Evolutionary conservation across 2,113 vertebrate genomes (phyloP).

Genomic region (Pogona vitticeps): DNA sequence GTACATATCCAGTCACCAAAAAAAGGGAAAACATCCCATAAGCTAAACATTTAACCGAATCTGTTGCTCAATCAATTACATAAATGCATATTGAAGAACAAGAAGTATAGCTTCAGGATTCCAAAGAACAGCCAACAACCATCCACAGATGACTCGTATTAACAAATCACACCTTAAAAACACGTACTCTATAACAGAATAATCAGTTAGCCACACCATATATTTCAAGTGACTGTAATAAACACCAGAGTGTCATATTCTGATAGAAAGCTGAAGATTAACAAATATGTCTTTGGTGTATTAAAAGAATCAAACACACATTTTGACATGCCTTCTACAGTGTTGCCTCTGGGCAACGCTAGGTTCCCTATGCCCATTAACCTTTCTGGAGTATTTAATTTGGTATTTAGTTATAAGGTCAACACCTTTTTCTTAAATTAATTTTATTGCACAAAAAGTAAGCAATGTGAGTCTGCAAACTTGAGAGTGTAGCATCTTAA

Average conservation of each 20-base stretch:
- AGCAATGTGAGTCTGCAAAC: slow-evolving; percentile 15
- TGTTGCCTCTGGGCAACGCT: fast-evolving
- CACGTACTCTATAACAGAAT: background rate
- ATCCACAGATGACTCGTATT: background rate
- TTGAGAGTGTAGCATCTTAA: background rate
- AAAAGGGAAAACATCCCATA: background rate
- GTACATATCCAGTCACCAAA: background rate
- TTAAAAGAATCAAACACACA: background rate
- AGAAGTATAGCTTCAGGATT: background rate
- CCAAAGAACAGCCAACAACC: background rate
- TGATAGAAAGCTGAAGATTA: background rate
- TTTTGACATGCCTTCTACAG: background rate
- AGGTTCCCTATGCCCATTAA: slow-evolving; percentile 39
- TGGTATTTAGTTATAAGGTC: slow-evolving; percentile 38
- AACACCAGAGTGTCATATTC: background rate
- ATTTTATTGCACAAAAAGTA: slow-evolving; percentile 5
- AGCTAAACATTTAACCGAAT: no score
- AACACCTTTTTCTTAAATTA: slow-evolving; percentile 43
- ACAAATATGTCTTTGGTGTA: background rate
- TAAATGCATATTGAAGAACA: background rate
- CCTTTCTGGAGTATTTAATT: slow-evolving; percentile 53
- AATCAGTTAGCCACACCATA: background rate
- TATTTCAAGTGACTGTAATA: background rate
- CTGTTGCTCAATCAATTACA: background rate
- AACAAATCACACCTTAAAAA: background rate